These are phyloP conservation scores for Sarcophaga rosellei DNA, from an alignment of 2,888 invertebrate genomes.

Conservation along the genomic window DNA sequence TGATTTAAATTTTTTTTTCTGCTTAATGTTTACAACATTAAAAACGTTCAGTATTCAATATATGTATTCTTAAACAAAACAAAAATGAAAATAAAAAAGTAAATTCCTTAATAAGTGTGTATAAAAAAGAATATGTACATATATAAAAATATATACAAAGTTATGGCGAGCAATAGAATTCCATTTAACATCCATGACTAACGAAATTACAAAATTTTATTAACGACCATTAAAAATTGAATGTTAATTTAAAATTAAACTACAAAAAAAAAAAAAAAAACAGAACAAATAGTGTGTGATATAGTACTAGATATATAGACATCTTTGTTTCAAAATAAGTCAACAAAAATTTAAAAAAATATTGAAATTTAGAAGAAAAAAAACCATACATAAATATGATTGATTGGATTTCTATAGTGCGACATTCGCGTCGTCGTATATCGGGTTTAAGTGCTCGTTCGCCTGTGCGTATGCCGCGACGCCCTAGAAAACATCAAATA, in stretches of 20 bases:
- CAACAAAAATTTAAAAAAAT: background rate
- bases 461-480: constrained; percentile 85
- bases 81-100: background rate
- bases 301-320: too few species aligned
- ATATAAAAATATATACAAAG: constrained; percentile 11
- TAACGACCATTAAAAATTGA: constrained; percentile 17
- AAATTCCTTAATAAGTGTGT: constrained; percentile 7
- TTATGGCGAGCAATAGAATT: constrained; percentile 22
- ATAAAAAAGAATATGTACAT: background rate
- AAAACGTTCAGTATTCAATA: constrained; percentile 14
- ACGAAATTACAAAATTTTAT: background rate
- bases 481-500: constrained; percentile 75
- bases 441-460: constrained; percentile 87
- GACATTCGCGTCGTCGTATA: constrained; percentile 87
- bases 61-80: constrained; percentile 19
- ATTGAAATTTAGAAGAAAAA: background rate
- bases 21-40: constrained; percentile 21
- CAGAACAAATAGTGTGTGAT: background rate
- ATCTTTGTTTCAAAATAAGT: background rate
- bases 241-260: constrained; percentile 14
- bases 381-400: constrained; percentile 82
- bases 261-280: background rate
- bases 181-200: constrained; percentile 38
- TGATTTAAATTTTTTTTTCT: background rate
- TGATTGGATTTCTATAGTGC: constrained; percentile 89